These are phyloP conservation scores for Passer domesticus DNA, from an alignment of 2,113 vertebrate species.

Conservation along the genomic window DNA sequence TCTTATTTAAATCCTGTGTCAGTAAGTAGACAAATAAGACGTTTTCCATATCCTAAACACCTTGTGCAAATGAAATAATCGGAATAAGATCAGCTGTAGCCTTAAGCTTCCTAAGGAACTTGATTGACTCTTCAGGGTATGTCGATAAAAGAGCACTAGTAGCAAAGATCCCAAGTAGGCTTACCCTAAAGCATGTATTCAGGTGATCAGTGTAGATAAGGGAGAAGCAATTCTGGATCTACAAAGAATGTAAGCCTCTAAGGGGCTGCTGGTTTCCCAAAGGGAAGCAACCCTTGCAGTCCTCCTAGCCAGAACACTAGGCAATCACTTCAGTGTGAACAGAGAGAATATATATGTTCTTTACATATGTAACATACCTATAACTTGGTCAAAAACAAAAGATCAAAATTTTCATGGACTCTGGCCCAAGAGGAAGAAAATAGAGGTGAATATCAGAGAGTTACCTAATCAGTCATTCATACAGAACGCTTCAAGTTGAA, in stretches of 20 bases:
- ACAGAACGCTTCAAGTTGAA: background rate
- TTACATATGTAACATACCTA: background rate
- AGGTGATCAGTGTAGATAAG: background rate
- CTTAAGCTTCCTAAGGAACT: background rate
- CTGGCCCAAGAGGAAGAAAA: background rate
- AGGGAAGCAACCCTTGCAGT: background rate
- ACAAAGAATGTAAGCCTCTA: background rate
- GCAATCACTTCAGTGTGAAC: background rate
- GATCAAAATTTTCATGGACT: background rate
- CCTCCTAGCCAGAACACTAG: background rate
- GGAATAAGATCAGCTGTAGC: background rate
- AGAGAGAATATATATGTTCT: background rate
- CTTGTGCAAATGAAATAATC: background rate
- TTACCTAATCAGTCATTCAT: background rate
- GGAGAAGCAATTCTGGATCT: background rate
- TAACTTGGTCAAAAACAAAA: background rate
- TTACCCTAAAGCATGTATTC: background rate
- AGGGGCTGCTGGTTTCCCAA: background rate
- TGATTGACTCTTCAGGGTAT: background rate
- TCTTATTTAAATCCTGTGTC: background rate
- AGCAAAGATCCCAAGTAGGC: background rate
- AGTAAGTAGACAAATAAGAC: background rate
- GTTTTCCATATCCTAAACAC: background rate
- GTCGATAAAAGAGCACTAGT: background rate
- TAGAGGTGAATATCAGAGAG: background rate